phyloP scores from a whole-genome alignment of 1,140 invertebrate species.

The Saxidomus purpurata region DNA sequence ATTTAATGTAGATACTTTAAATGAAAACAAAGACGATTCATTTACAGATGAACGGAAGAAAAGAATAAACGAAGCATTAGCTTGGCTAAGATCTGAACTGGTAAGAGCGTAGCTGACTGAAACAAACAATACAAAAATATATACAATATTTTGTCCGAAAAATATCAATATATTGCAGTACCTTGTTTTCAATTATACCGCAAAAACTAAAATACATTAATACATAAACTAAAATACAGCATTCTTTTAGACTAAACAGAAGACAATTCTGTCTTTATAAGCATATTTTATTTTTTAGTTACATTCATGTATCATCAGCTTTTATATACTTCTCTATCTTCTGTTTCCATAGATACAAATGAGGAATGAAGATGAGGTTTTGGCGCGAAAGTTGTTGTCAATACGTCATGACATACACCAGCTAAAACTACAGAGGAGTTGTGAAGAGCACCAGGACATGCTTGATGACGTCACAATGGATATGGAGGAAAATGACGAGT shows the following conservation, averaged over 20 bases:
- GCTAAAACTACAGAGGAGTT: slow-evolving; percentile 79
- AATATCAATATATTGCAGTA: too few species aligned
- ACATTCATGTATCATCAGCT: too few species aligned
- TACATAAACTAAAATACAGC: too few species aligned
- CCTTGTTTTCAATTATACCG: too few species aligned
- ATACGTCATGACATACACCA: slow-evolving; percentile 82
- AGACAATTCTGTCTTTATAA: too few species aligned
- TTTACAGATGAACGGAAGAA: slow-evolving; percentile 76
- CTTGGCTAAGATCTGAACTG: slow-evolving; percentile 75
- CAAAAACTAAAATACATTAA: too few species aligned
- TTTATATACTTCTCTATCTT: background rate
- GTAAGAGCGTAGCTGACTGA: slow-evolving; percentile 69
- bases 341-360: slow-evolving; percentile 78
- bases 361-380: slow-evolving; percentile 79
- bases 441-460: slow-evolving; percentile 81
- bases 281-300: too few species aligned
- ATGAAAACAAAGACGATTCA: slow-evolving; percentile 33
- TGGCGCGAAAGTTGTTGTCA: slow-evolving; percentile 80
- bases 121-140: too few species aligned
- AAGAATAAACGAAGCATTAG: slow-evolving; percentile 75
- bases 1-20: slow-evolving; percentile 29
- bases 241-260: too few species aligned
- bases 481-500: slow-evolving; percentile 80
- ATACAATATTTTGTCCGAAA: too few species aligned
- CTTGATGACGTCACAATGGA: slow-evolving; percentile 82